Percentiles rank a stretch among this genome's conserved stretches.
phyloP scores from a whole-genome alignment of 2,888 invertebrate genomes.

The Tridacna gigas region DNA sequence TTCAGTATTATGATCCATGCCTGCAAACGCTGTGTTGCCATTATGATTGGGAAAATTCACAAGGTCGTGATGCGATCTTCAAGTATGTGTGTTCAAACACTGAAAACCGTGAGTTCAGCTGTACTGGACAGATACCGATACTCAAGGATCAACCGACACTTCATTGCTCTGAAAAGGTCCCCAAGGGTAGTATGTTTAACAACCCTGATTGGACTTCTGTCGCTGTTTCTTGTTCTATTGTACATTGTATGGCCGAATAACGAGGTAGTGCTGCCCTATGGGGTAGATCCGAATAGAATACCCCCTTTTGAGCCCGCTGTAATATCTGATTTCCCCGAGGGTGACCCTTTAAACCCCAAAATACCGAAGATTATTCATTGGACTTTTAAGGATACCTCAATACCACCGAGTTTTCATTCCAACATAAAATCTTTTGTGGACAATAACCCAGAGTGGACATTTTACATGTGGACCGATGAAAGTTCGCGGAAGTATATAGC shows the following conservation, averaged over 20 bases:
- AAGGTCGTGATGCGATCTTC: neutral
- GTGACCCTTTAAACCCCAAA: neutral
- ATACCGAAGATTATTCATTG: slow-evolving; percentile 61
- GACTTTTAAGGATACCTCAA: slow-evolving; percentile 33
- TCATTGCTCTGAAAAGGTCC: neutral
- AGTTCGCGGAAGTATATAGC: slow-evolving; percentile 72
- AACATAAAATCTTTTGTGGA: slow-evolving; percentile 64
- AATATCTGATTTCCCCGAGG: slow-evolving; percentile 36
- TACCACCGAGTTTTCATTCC: slow-evolving; percentile 26
- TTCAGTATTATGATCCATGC: slow-evolving; percentile 25
- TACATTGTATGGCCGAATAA: slow-evolving; percentile 18
- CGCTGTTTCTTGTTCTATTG: neutral
- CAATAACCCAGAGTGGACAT: slow-evolving; percentile 78
- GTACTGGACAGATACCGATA: slow-evolving; percentile 10
- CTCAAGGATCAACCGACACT: neutral
- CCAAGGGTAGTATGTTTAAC: neutral
- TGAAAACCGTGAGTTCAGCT: neutral
- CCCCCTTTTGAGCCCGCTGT: slow-evolving; percentile 35
- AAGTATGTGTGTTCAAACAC: neutral
- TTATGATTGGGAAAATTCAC: neutral
- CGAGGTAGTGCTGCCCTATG: neutral
- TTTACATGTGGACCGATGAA: slow-evolving; percentile 81
- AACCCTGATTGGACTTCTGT: neutral
- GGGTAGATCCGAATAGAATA: slow-evolving; percentile 6
- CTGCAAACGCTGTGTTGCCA: neutral